Evolutionary conservation across 2,888 invertebrate species (phyloP).

Genomic region (Habrosyne pyritoides): DNA sequence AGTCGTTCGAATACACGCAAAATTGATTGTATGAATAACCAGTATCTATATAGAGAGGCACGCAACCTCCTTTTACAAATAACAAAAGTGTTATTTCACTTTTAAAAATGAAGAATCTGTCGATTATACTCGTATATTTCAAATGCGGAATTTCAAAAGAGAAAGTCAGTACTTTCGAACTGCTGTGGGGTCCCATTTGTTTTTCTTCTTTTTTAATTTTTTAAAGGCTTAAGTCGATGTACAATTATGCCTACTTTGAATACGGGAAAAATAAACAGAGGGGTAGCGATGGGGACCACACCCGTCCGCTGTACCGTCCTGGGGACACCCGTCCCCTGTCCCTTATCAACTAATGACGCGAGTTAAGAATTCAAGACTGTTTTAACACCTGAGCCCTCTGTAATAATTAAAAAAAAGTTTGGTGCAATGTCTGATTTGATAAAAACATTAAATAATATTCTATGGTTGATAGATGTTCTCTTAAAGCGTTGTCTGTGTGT

Average conservation of each 20-base stretch:
- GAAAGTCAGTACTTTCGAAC: background rate
- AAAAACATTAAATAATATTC: slow-evolving; percentile 16
- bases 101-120: background rate
- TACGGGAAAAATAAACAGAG: slow-evolving; percentile 62
- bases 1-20: slow-evolving; percentile 43
- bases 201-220: slow-evolving; percentile 43
- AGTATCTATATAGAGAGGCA: slow-evolving; percentile 13
- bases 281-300: slow-evolving; percentile 34
- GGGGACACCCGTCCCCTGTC: slow-evolving; percentile 36
- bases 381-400: slow-evolving; percentile 62
- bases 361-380: slow-evolving; percentile 54
- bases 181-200: slow-evolving; percentile 19
- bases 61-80: slow-evolving; percentile 9
- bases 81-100: slow-evolving; percentile 12
- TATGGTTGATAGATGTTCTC: background rate
- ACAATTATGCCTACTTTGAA: slow-evolving; percentile 62
- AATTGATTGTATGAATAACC: slow-evolving; percentile 44
- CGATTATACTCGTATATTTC: background rate
- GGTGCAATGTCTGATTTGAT: slow-evolving; percentile 16
- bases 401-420: slow-evolving; percentile 33
- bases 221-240: slow-evolving; percentile 58
- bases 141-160: background rate
- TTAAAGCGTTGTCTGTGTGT: background rate
- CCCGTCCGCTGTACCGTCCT: background rate
- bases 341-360: slow-evolving; percentile 72